Conservation (phyloP, 2,797 vertebrate genomes). For the Eulemur mongoz region DNA sequence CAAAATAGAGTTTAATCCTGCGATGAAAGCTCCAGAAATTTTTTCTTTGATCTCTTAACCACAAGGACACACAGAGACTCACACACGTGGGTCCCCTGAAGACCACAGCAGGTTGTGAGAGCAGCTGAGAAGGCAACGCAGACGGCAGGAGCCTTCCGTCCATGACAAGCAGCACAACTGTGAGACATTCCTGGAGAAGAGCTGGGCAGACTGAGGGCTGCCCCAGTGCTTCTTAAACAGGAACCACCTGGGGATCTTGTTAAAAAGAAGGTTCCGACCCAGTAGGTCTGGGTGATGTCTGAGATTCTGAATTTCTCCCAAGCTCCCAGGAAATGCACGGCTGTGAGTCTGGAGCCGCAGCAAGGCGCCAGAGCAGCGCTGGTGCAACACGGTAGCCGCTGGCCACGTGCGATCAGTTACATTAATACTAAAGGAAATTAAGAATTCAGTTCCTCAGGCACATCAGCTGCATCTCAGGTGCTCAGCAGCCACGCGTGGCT, state of each 20-base stretch:
- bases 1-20: not conserved
- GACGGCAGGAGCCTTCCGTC: accelerated
- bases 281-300: not conserved
- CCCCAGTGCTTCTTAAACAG: accelerated
- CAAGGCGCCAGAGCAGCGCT: accelerated
- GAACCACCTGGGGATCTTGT: not conserved
- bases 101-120: not conserved
- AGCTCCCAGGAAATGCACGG: not conserved
- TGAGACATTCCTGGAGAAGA: accelerated
- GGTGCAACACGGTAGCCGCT: accelerated
- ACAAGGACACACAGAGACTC: not conserved
- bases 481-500: accelerated
- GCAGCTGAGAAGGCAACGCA: not conserved
- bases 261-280: not conserved
- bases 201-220: accelerated
- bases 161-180: accelerated
- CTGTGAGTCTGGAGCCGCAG: too few species aligned
- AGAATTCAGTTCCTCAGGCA: not conserved
- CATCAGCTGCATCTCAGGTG: not conserved
- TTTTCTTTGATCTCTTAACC: not conserved
- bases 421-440: not conserved
- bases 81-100: not conserved
- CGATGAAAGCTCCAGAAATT: not conserved
- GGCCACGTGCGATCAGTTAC: not conserved
- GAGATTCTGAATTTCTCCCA: not conserved